Evolutionary conservation across 2,888 invertebrate genomes (phyloP).

Genomic region (Pollenia amentaria): DNA sequence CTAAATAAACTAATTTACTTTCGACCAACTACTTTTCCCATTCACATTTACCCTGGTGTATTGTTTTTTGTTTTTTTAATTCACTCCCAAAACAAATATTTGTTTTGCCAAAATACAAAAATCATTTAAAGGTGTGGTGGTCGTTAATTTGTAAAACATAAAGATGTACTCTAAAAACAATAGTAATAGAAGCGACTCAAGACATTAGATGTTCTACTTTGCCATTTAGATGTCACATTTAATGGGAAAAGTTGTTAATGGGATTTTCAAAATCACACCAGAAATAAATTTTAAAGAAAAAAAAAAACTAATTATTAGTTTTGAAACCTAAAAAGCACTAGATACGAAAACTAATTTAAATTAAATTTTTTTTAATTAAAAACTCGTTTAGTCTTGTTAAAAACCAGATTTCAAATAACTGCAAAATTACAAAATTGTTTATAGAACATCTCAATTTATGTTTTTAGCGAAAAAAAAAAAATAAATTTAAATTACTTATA

Average conservation of each 20-base stretch:
- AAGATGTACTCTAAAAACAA: neutral
- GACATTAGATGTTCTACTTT: neutral
- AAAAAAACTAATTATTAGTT: constrained; percentile 64
- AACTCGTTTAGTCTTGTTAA: no score
- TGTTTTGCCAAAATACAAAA: constrained; percentile 4
- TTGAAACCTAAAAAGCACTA: neutral
- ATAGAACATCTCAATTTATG: constrained; percentile 10
- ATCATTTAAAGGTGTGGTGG: constrained; percentile 43
- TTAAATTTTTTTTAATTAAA: neutral
- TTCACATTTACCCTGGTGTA: neutral
- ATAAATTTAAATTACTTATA: constrained; percentile 44
- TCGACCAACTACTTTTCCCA: neutral
- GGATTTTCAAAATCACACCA: constrained; percentile 41
- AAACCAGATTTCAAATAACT: no score
- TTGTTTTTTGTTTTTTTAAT: neutral
- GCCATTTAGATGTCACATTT: constrained; percentile 9
- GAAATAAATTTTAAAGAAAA: constrained; percentile 31
- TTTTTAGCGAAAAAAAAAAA: neutral
- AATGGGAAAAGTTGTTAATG: constrained; percentile 67
- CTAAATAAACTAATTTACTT: constrained; percentile 20
- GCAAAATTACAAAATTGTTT: no score
- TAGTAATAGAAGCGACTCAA: neutral
- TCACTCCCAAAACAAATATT: neutral
- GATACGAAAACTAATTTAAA: constrained; percentile 6
- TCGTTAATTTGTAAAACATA: constrained; percentile 52